phyloP scores from a whole-genome alignment of 2,888 invertebrate genomes.

The Tuberolachnus salignus region DNA sequence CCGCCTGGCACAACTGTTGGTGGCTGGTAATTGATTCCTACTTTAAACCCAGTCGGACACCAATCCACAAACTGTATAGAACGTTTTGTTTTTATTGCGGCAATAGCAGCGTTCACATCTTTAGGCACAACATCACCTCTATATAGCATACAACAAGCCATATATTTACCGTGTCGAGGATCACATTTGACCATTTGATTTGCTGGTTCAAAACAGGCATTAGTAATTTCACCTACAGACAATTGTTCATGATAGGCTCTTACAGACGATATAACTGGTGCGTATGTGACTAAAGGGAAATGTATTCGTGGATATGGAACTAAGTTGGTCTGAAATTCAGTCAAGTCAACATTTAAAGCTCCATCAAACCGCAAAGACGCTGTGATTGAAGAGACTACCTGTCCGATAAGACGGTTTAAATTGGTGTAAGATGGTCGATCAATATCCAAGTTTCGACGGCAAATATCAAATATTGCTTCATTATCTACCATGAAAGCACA shows the following conservation, averaged over 20 bases:
- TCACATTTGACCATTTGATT: constrained; percentile 66
- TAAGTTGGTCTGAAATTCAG: constrained; percentile 79
- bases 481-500: constrained; percentile 70
- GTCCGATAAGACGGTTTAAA: constrained; percentile 91
- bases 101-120: constrained; percentile 68
- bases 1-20: constrained; percentile 93
- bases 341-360: constrained; percentile 83
- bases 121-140: constrained; percentile 63
- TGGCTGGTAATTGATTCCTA: constrained; percentile 87
- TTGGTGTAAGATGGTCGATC: constrained; percentile 96
- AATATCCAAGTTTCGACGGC: constrained; percentile 91
- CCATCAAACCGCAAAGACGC: constrained; percentile 81
- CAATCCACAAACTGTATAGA: constrained; percentile 62
- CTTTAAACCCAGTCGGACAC: constrained; percentile 62
- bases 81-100: constrained; percentile 68
- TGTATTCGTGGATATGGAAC: constrained; percentile 71
- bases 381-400: constrained; percentile 90
- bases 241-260: constrained; percentile 66
- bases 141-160: constrained; percentile 66
- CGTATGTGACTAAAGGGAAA: constrained; percentile 67
- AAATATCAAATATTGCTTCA: constrained; percentile 77
- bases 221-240: constrained; percentile 67
- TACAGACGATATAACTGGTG: constrained; percentile 66
- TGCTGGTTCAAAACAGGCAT: constrained; percentile 68
- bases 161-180: constrained; percentile 63